Conservation (phyloP, 2,113 vertebrate genomes). For the Clupea harengus region DNA sequence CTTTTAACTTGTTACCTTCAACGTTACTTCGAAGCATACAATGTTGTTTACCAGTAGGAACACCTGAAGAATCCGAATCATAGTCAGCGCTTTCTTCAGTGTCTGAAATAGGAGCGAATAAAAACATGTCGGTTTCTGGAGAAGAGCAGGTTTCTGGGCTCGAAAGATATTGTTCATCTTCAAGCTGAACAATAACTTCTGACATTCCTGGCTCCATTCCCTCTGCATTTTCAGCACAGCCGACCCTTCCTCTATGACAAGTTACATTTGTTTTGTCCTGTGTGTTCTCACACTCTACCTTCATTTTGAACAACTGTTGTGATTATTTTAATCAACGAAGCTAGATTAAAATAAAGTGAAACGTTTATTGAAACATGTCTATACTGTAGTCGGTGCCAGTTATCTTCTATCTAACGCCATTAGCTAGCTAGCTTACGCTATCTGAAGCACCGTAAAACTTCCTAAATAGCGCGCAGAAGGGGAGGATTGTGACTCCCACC, state of each 20-base stretch:
- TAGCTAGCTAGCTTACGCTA: background rate
- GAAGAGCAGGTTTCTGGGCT: background rate
- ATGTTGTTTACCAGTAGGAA: background rate
- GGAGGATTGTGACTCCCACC: background rate
- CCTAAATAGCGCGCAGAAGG: background rate
- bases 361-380: background rate
- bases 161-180: background rate
- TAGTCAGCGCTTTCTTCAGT: background rate
- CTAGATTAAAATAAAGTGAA: background rate
- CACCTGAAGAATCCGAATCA: background rate
- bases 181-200: background rate
- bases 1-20: background rate
- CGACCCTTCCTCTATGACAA: background rate
- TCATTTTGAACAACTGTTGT: background rate
- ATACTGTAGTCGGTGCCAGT: no score
- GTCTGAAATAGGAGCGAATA: conserved; percentile 1
- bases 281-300: background rate
- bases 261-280: background rate
- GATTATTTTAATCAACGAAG: background rate
- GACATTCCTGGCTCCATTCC: background rate
- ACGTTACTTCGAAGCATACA: background rate
- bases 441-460: background rate
- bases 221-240: background rate
- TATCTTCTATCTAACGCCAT: background rate
- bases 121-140: background rate